Base-by-base conservation (phyloP, 92 coral and sea anemone genomes). In the Epizoanthus rinbou region DNA sequence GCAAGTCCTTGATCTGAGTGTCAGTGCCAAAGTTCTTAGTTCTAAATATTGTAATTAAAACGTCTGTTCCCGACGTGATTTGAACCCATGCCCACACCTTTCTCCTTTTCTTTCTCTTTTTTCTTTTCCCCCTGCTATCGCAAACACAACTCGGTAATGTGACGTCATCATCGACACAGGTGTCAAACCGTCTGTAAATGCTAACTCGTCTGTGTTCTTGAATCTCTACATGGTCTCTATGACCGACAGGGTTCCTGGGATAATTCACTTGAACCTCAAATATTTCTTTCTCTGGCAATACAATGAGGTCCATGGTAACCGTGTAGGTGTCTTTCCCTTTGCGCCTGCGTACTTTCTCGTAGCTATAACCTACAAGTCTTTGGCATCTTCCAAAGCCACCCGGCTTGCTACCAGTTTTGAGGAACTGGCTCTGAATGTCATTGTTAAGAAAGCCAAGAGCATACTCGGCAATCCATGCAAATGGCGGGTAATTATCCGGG, bases 281-380 rank as follows among this genome's bases (percentile, higher is more conserved):
- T 66, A 91, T 92, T 68, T 91, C 95, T 21, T 75, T 73, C 39
- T 64, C 84, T 70, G 98, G 98, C 4, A 81, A 83, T 7, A 95
- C 98, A 6, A 91, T 84, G 22, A 95, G 52, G 45, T 95, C 98
- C 97, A 95, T 93, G 4, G 98, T 95, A 23, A 94, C 85, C 2
- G 94, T 76, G 60, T 88, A 87, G 14, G 64, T 73, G 15, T 72
- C 72, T n/a, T 79, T 80, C 17, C 87, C 93, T 52, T 58, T 63
- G n/a, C 95, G 91, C 43, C 92, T 84, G 24, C 98, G 92, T 62
- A 93, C 88, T 84, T 95, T 95, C 65, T 88, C 84, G 74, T 93
- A 89, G 54, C 94, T 88, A 57, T 72, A 74, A 2, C 97, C 94
- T 4, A 86, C 98, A 25, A 95, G 76, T 76, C 95, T 79, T 21